phyloP scores from a whole-genome alignment of 2,888 invertebrate species.

The Clostera curtula region DNA sequence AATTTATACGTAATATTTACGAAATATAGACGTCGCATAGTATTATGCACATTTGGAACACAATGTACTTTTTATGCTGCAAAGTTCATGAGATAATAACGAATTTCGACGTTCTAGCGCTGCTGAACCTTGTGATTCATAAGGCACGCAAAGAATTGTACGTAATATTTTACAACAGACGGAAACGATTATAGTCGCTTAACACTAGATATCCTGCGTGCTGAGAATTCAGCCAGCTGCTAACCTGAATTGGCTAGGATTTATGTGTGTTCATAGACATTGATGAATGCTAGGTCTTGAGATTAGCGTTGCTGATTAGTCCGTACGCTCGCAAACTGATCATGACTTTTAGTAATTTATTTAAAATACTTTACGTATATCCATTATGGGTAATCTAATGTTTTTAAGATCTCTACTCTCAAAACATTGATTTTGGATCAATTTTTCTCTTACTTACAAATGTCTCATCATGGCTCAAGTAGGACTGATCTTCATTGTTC shows the following conservation, averaged over 20 bases:
- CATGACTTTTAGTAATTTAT: too few species aligned
- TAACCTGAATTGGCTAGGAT: constrained; percentile 20
- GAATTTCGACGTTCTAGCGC: constrained; percentile 29
- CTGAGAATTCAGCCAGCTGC: constrained; percentile 16
- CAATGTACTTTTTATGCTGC: too few species aligned
- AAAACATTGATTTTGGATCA: too few species aligned
- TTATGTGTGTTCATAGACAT: constrained; percentile 13
- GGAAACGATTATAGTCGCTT: constrained; percentile 35
- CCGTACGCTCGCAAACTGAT: not conserved
- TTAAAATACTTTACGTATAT: too few species aligned
- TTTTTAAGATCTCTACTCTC: too few species aligned
- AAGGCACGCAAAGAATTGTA: constrained; percentile 34
- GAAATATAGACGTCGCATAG: too few species aligned
- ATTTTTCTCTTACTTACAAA: too few species aligned
- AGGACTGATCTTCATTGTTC: constrained; percentile 43
- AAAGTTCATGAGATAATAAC: constrained; percentile 8
- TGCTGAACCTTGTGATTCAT: constrained; percentile 50
- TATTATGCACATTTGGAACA: too few species aligned
- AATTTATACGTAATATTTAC: not conserved
- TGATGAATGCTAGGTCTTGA: constrained; percentile 13
- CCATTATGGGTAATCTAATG: too few species aligned
- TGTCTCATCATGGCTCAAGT: constrained; percentile 46
- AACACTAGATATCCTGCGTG: constrained; percentile 18
- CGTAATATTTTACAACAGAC: constrained; percentile 40
- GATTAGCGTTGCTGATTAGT: constrained; percentile 13